Base-by-base conservation (phyloP, 2,888 invertebrate species). In the Brachyptera risi region DNA sequence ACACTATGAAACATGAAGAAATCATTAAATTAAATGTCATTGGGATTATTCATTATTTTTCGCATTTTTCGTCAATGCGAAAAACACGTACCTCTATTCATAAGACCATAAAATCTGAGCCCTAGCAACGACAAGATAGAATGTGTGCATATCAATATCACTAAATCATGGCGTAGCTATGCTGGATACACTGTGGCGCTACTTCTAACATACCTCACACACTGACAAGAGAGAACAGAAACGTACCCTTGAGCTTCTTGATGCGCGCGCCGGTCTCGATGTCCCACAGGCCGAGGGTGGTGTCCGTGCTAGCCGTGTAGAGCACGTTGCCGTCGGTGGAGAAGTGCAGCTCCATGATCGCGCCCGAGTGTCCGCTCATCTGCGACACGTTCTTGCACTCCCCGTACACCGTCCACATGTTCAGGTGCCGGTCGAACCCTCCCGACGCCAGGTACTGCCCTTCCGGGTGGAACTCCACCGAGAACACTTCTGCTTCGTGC, bases 381-480 rank as follows among this genome's bases (percentile, higher is more conserved):
- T 90, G 87, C 70, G 93, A 90, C 66, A 96, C 86, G 74, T 99
- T 99, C 71, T 98, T 96, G 76, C 99, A 99, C 73, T 99, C 96
- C 0, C 95, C 98, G 71, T 95, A 96, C 1, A 96, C 95, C 73
- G 90, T 92, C 99, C 99, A 99, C 66, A 99, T 77, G 75, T 96
- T 92, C 69, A 99, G 93, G 77, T 92, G 90, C 71, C 96, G 79
- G 72, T 99, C 99, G 74, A 93, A 96, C 5, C 99, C 99, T 7
- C 91, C 89, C 0, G 97, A 94, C 1, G 95, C 95, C 38, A 99
- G 76, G 72, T 95, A 88, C 69, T 92, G 89, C 3, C 99, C 99
- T 72, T 98, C 96, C 0, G 96, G 96, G 73, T 97, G 96, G 75
- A 99, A 99, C 75, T 92, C 91, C 5, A 89, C 81, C 1, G 90